Evolutionary conservation across 1,140 invertebrate species (phyloP), one percentile per base, ranked within the genome.

Genomic region (Drosophila lini): DNA sequence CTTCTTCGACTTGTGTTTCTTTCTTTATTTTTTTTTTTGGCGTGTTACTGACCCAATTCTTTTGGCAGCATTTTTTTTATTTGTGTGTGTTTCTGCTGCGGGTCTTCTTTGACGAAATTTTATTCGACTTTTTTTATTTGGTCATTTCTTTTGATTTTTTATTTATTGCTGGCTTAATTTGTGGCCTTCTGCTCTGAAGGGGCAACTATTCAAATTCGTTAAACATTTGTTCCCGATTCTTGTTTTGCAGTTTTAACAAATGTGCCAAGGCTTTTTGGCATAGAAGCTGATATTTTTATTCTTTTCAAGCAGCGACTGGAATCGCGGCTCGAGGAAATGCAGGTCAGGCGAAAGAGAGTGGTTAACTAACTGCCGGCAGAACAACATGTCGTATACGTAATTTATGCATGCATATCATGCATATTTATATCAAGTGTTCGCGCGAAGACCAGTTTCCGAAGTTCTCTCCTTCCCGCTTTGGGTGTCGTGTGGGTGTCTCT

Each of bases 21-120:
- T 36, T 42, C 38, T 56, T 61, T 65, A n/a, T 34, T 64, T 38
- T 78, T 73, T 48, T 59, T 81, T 86, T 85, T 78, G 53, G 84
- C 67, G 80, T 89, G 84, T 88, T 88, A 88, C 84, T 88, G 83
- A 88, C 83, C 83, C 80, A 88, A 88, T 88, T 88, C 83, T 89
- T 81, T 80, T 82, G 83, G 57, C 58, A 55, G 44, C 53, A 40
- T 78, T 61, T 68, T 62, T 67, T 42, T 34, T 56, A 8, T 22
- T 11, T 52, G n/a, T 34, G 5, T 34, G n/a, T 52, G 38, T 50
- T 48, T 19, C 15, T 48, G 36, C 19, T 52, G 36, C 16, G 31
- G 38, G 38, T 84, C 77, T 73, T 68, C 58, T 80, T 75, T 31
- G 81, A 52, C 73, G 84, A 69, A 71, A 55, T 63, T 78, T 68